A percentile compares a stretch with the other conserved stretches of the same genome.
phyloP scores from a whole-genome alignment of 2,888 invertebrate genomes.

The Drosophila formosana region DNA sequence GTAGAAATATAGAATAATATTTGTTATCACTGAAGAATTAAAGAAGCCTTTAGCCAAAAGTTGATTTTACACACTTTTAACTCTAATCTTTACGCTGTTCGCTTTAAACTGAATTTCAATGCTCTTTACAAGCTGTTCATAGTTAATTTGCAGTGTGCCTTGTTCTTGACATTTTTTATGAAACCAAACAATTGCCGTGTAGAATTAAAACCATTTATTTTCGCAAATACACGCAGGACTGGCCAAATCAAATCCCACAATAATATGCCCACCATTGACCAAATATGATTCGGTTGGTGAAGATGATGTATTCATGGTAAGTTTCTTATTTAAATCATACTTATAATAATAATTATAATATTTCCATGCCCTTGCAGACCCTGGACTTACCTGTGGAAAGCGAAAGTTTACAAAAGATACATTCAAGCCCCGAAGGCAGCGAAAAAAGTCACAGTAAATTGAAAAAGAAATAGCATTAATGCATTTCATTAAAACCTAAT shows the following conservation, averaged over 20 bases:
- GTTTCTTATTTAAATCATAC: constrained; percentile 49
- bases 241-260: constrained; percentile 90
- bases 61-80: constrained; percentile 37
- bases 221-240: constrained; percentile 87
- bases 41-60: constrained; percentile 9
- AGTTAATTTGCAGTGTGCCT: constrained; percentile 69
- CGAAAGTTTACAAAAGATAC: constrained; percentile 87
- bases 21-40: constrained; percentile 17
- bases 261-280: constrained; percentile 84
- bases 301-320: constrained; percentile 97
- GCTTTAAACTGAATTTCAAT: constrained; percentile 29
- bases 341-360: neutral
- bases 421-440: constrained; percentile 89
- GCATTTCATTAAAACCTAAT: neutral
- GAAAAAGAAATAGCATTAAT: neutral
- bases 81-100: constrained; percentile 23
- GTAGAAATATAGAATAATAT: constrained; percentile 8
- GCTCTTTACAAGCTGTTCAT: constrained; percentile 38
- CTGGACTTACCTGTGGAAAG: constrained; percentile 93
- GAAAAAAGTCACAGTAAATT: constrained; percentile 85
- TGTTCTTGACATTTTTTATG: constrained; percentile 1
- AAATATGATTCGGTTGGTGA: constrained; percentile 92
- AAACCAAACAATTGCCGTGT: neutral
- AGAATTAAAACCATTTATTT: constrained; percentile 19
- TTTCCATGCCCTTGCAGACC: constrained; percentile 87